These are phyloP conservation scores for Noctilio leporinus DNA, from an alignment of 2,113 vertebrate genomes.

Conservation along the genomic window DNA sequence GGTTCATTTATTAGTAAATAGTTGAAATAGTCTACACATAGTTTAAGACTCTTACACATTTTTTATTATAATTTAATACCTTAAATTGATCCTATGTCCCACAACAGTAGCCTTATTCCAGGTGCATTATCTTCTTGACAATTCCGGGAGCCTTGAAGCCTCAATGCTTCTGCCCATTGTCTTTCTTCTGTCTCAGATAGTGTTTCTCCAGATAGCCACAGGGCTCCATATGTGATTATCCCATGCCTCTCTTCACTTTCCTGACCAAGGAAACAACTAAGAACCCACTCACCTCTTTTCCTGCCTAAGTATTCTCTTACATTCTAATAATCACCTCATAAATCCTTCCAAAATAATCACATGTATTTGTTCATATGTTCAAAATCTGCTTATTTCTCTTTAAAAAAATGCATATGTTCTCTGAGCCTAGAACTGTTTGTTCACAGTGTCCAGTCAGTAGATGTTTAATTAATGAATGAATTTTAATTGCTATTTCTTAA, in stretches of 20 bases:
- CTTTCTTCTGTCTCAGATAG: background rate
- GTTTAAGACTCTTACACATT: background rate
- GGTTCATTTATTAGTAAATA: background rate
- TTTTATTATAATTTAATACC: background rate
- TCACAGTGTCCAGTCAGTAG: background rate
- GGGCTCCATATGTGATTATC: background rate
- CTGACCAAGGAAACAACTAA: background rate
- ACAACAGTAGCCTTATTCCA: background rate
- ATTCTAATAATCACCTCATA: background rate
- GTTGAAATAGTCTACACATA: background rate
- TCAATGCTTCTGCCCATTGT: background rate
- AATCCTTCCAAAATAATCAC: background rate
- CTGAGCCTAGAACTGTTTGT: background rate
- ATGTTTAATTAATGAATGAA: background rate
- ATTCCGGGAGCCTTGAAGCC: background rate
- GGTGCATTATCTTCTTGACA: background rate
- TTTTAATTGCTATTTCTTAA: background rate
- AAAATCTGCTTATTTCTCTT: background rate
- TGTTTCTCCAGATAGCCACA: accelerated
- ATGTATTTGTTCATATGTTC: background rate
- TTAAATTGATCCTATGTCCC: background rate
- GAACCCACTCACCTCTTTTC: background rate
- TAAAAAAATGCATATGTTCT: background rate
- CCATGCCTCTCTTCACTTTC: background rate
- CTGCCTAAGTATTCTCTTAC: background rate